Evolutionary conservation across 2,113 vertebrate genomes (phyloP), one percentile per base, ranked within the genome.

Genomic region (Planiliza haematocheilus): DNA sequence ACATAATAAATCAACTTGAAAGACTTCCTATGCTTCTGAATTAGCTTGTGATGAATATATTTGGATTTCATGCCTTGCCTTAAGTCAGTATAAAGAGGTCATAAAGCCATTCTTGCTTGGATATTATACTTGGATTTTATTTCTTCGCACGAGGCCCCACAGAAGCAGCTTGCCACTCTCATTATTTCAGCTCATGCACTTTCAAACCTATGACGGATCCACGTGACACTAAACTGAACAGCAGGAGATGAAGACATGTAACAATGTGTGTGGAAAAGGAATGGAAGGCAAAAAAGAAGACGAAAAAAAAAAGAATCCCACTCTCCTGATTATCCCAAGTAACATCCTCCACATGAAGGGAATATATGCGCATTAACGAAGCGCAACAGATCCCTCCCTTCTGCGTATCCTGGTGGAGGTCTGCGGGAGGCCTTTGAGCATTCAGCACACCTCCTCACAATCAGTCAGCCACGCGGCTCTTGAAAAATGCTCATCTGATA

Each of bases 191-290:
- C 30, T 34, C 57, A 61, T 52, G 66, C 55, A 42, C 62, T 77
- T 67, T 59, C 42, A 77, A 69, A 62, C 38, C 7, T n/a, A 17
- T 55, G 64, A 76, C 39, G 52, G 50, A 67, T 64, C 77, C 64
- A 30, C 56, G 67, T 49, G 60, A 59, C 52, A 48, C 57, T 34
- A 37, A 74, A 69, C 43, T 2, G 49, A 82, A 74, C 78, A 86
- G 79, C 75, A 61, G 61, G 75, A 60, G 78, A 16, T 45, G 49
- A 51, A 73, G 70, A 66, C 36, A 38, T 56, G 45, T 77, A 55
- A 70, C 37, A 5, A 39, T 55, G 73, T 12, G 62, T 12, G 62
- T 63, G 70, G 53, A 63, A 78, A 77, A 68, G 71, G 70, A 63
- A 79, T 20, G 21, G 18, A 71, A 77, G 71, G 80, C 61, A 63